Percentiles rank a stretch among this genome's conserved stretches.
phyloP scores from a whole-genome alignment of 2,797 vertebrate species.

The Cercopithecus hamlyni region DNA sequence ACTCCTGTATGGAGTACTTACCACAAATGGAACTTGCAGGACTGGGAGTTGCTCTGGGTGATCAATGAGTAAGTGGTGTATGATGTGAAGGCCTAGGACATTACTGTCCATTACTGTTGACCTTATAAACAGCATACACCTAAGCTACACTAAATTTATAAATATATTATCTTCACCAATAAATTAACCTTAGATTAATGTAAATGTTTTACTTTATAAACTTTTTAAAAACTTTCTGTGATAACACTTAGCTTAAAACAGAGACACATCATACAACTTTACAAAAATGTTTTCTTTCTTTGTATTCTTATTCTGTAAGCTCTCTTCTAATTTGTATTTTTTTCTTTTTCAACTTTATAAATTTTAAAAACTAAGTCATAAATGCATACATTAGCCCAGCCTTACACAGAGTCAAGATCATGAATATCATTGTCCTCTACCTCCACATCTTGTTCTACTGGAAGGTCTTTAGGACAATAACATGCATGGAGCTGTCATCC shows the following conservation, averaged over 20 bases:
- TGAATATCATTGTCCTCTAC: not conserved
- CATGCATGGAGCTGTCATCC: not conserved
- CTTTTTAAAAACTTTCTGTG: not conserved
- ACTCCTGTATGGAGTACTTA: not conserved
- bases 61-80: not conserved
- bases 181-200: not conserved
- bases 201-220: not conserved
- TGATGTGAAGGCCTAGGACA: not conserved
- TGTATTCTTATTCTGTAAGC: not conserved
- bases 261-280: not conserved
- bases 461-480: not conserved
- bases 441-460: not conserved
- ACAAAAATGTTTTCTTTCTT: not conserved
- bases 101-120: not conserved
- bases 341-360: not conserved
- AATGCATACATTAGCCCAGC: not conserved
- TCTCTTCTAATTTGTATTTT: not conserved
- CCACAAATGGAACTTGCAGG: not conserved
- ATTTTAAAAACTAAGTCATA: not conserved
- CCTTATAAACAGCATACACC: not conserved
- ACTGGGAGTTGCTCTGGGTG: not conserved
- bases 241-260: not conserved
- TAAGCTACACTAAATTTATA: not conserved
- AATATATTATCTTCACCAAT: not conserved
- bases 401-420: not conserved